Base-by-base conservation (phyloP, 2,888 invertebrate genomes). In the Drosophila nr. perissopoda region DNA sequence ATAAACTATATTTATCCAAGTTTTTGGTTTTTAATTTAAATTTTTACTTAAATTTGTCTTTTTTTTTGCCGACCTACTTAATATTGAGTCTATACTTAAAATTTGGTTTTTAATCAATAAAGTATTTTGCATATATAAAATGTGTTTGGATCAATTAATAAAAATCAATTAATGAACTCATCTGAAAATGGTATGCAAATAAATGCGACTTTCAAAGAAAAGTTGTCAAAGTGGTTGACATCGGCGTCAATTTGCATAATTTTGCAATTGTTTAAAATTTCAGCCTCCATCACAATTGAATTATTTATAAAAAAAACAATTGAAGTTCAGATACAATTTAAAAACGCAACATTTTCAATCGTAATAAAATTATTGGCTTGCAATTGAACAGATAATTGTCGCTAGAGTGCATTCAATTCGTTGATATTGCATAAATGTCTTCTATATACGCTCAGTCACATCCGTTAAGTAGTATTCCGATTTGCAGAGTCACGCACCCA, bases 401-500 rank as follows among this genome's bases (percentile, higher is more conserved):
- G 6, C 18, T 10, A 4, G 18, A n/a, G 8, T 4, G 8, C 8
- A 8, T 38, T 38, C 2, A 10, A n/a, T n/a, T n/a, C 2, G 18
- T n/a, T 4, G 4, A 16, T 10, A 53, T 38, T 54, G 10, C 25
- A 18, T 10, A 11, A n/a, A 27, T 48, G 4, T 6, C 2, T 31
- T 36, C 13, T 7, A 53, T 53, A 16, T 10, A 2, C 11, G 36
- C 36, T 36, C 18, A 36, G 3, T 5, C 16, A 10, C 0, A n/a
- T 1, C 11, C 18, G 18, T 36, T 33, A 33, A 27, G 8, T 6
- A 29, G 10, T 56, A 7, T n/a, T 21, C 25, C 16, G 25, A 58
- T 18, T 33, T 53, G 33, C 38, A 29, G 33, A 25, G 48, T 83
- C 76, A 81, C 78, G 81, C 31, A 27, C 52, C 58, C 86, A 86